Evolutionary conservation across 2,113 vertebrate species (phyloP).

Genomic region (Nothobranchius kuhntae): DNA sequence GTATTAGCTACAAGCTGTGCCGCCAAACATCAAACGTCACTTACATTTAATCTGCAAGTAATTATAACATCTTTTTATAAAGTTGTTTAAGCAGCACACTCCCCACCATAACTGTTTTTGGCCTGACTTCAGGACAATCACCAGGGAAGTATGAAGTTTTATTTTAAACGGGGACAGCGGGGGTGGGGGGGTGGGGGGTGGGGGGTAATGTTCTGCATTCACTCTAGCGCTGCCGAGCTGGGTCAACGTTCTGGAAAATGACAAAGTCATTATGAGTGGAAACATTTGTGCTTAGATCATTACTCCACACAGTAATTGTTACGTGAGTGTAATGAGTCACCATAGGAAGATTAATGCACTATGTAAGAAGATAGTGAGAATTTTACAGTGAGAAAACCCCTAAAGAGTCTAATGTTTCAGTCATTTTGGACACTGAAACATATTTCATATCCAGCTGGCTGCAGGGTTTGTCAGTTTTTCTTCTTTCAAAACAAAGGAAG

Average conservation of each 20-base stretch:
- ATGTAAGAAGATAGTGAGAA: too few relatives aligned
- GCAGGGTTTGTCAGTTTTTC: too few relatives aligned
- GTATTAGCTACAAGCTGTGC: constrained; percentile 11
- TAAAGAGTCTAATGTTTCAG: too few relatives aligned
- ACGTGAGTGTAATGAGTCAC: constrained; percentile 75
- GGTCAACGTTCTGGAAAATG: constrained; percentile 69
- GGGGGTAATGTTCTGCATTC: constrained; percentile 67
- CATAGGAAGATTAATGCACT: constrained; percentile 65
- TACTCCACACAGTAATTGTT: constrained; percentile 76
- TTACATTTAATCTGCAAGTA: constrained; percentile 41
- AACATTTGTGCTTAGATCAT: constrained; percentile 73
- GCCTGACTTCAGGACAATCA: constrained; percentile 35
- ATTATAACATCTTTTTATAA: constrained; percentile 38
- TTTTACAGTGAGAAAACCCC: too few relatives aligned
- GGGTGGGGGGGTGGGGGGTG: constrained; percentile 11
- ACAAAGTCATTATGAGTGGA: constrained; percentile 73
- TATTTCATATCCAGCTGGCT: too few relatives aligned
- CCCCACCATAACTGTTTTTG: constrained; percentile 29
- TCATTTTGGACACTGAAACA: too few relatives aligned
- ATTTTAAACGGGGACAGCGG: constrained; percentile 39
- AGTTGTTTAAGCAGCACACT: constrained; percentile 33
- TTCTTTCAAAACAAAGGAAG: too few relatives aligned
- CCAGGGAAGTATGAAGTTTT: constrained; percentile 49
- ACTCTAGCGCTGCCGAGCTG: constrained; percentile 58
- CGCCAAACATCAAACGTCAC: constrained; percentile 17